Base-by-base conservation (phyloP, 1,140 invertebrate species). In the Coptotermes formosanus region DNA sequence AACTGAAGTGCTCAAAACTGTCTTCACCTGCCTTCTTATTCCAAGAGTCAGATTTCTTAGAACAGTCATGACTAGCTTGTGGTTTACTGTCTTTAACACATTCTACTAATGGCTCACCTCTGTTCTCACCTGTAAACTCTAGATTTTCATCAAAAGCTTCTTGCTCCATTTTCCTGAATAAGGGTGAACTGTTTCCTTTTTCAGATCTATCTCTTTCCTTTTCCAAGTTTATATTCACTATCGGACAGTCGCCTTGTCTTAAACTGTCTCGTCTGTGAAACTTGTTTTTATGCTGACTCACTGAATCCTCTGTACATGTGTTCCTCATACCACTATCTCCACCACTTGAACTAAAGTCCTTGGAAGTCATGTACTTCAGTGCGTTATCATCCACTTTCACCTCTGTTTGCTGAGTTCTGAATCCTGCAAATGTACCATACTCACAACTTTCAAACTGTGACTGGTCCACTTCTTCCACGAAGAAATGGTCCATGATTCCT, bases 121-220 rank as follows among this genome's bases (percentile, higher is more conserved):
- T 75, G 38, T 38, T 59, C 38, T 84, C 44, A 48, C n/a, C 55
- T 84, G 23, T 30, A 48, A 59, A 43, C 43, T 84, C 83, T 55
- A 23, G 25, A n/a, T 84, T 32, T 32, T 84, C 83, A 84, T 45
- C n/a, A 59, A 55, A 48, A 84, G 32, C 59, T 55, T 48, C 83
- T 45, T 84, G 83, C n/a, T 55, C 59, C 8, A 30, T 30, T 75
- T 75, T 30, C 14, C n/a, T 30, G 25, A 75, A 30, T 9, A 75
- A 1, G 25, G 64, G 64, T 75, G 64, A 75, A 75, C 6, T 8
- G 14, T 25, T 30, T 9, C n/a, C 64, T 30, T 55, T 55, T 21
- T 55, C 52, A 55, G 19, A 21, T 19, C 19, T 21, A 55, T 55
- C 52, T 55, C 52, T 55, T 55, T 55, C 16, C 52, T 16, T 55